These are phyloP conservation scores for Sinocyclocheilus anshuiensis DNA, from an alignment of 2,113 vertebrate species.

Conservation along the genomic window DNA sequence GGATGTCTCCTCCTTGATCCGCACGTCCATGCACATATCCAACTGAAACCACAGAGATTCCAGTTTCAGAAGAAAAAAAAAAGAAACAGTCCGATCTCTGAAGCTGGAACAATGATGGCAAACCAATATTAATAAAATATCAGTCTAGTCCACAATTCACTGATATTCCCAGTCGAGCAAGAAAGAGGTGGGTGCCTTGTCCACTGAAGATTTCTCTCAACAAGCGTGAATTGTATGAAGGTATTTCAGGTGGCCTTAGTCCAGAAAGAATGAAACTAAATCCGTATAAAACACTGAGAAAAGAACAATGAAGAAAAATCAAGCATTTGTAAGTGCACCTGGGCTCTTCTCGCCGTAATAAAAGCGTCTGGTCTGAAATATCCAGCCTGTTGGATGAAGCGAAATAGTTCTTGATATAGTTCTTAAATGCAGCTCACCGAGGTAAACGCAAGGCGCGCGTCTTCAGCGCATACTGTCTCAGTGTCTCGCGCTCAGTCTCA, in stretches of 20 bases:
- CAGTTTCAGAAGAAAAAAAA: constrained; percentile 57
- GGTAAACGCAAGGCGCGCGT: constrained; percentile 71
- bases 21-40: constrained; percentile 61
- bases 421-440: constrained; percentile 67
- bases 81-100: constrained; percentile 57
- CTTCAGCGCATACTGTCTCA: constrained; percentile 75
- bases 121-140: constrained; percentile 60
- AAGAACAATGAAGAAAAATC: constrained; percentile 51
- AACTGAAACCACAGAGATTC: constrained; percentile 52
- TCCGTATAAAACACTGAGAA: constrained; percentile 17
- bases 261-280: constrained; percentile 59
- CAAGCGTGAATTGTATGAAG: constrained; percentile 53
- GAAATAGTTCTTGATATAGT: constrained; percentile 54
- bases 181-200: constrained; percentile 57
- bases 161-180: constrained; percentile 64
- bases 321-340: neutral
- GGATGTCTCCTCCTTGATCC: constrained; percentile 48
- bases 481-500: constrained; percentile 74
- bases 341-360: constrained; percentile 18
- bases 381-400: constrained; percentile 63
- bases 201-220: constrained; percentile 59
- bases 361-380: constrained; percentile 59
- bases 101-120: constrained; percentile 46
- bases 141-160: constrained; percentile 67
- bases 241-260: constrained; percentile 55